Base-by-base conservation (phyloP, 2,113 vertebrate species). In the Pyrgilauda ruficollis region DNA sequence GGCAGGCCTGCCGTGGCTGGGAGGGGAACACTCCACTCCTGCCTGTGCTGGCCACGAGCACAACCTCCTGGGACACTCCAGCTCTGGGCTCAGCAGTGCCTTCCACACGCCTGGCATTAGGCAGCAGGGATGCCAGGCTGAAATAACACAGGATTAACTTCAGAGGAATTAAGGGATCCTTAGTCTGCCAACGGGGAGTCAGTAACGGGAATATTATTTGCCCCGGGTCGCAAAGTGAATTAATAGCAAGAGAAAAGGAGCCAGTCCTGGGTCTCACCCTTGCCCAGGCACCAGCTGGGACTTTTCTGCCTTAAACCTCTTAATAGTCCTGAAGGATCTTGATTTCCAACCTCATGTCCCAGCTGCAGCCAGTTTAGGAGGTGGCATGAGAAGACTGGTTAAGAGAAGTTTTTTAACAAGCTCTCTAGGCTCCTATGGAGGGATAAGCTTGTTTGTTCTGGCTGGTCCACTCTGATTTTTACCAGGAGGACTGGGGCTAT, bases 391-490 rank as follows among this genome's bases (percentile, higher is more conserved):
- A 33, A 6, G 23, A 22, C 2, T 84, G 30, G 7, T 58, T 30
- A 37, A 67, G 30, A 63, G 33, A 62, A 70, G 19, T 18, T 72
- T 39, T 66, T 37, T 35, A 84, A 68, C 11, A 70, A 64, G 10
- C 5, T 66, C 10, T 13, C 22, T 3, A 5, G 4, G 0, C 0
- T 10, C 6, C 46, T 64, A 1, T 0, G 11, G 23, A 37, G 11
- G 2, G 1, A 0, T 9, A 11, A 3, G 15, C 1, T 0, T 37
- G 17, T 3, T 41, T 46, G 9, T 1, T 87, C 10, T 12, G 63
- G 23, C 9, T 61, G 16, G 3, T 47, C 4, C 4, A 3, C 30
- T 66, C 2, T 30, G 10, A 7, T 55, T 84, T 79, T 73, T 22
- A 35, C 2, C 43, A 41, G 18, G 55, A 91, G 9, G 4, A 33